Evolutionary conservation across 1,140 invertebrate genomes (phyloP).

Genomic region (Asobara japonica): DNA sequence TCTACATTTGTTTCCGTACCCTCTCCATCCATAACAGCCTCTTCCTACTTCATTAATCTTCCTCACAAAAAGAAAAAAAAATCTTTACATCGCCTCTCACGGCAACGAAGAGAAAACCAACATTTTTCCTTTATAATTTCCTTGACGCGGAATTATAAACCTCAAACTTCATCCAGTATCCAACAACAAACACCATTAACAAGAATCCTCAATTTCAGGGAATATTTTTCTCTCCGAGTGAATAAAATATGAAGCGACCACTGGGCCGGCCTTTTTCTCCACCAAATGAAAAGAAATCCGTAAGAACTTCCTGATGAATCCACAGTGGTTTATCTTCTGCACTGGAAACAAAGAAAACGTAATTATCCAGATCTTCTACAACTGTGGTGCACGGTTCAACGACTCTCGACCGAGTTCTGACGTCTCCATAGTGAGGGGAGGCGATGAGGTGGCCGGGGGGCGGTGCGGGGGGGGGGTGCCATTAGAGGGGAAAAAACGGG

Average conservation of each 20-base stretch:
- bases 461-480: constrained; percentile 2
- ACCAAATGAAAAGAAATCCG: neutral
- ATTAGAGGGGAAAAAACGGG: neutral
- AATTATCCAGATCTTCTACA: constrained; percentile 32
- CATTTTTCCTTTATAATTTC: too few species aligned
- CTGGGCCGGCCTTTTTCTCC: too few species aligned
- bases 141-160: too few species aligned
- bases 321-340: neutral
- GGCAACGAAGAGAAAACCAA: too few species aligned
- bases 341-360: constrained; percentile 11
- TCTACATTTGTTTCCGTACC: constrained; percentile 12
- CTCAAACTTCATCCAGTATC: too few species aligned
- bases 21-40: neutral
- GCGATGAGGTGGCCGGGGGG: neutral
- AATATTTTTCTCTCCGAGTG: neutral
- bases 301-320: neutral
- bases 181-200: too few species aligned
- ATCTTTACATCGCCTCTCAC: too few species aligned
- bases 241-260: too few species aligned
- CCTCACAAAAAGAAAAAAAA: neutral
- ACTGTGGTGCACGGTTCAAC: constrained; percentile 26
- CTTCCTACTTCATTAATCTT: constrained; percentile 16
- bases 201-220: neutral
- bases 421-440: constrained; percentile 14
- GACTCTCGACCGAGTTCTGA: constrained; percentile 33